These are phyloP conservation scores for Tuberolachnus salignus DNA, from an alignment of 2,888 invertebrate species.

Conservation along the genomic window DNA sequence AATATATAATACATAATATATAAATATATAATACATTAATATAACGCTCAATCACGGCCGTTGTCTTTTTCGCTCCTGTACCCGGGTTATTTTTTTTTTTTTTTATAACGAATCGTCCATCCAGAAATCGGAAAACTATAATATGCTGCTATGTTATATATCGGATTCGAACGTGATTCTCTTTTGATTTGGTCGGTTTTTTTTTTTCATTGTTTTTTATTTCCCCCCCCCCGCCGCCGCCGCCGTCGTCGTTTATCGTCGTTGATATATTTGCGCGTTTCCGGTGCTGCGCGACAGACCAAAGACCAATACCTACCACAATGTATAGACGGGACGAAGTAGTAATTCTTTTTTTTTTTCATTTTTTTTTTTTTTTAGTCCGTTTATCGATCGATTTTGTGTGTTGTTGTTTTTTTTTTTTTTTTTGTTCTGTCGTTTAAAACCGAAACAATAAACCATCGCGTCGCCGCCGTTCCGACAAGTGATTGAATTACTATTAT, in stretches of 20 bases:
- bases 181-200: conserved; percentile 4
- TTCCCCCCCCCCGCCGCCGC: no score
- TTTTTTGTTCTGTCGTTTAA: no score
- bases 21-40: background rate
- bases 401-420: no score
- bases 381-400: no score
- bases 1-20: conserved; percentile 18
- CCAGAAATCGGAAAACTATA: conserved; percentile 46
- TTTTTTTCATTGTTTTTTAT: no score
- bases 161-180: conserved; percentile 48
- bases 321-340: no score
- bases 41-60: conserved; percentile 17
- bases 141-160: background rate
- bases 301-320: no score
- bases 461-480: no score
- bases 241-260: background rate
- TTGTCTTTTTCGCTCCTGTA: background rate
- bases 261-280: conserved; percentile 36
- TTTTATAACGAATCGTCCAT: conserved; percentile 40
- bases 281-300: conserved; percentile 37
- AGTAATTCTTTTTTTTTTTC: no score
- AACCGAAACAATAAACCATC: no score
- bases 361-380: no score
- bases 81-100: background rate
- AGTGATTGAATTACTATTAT: no score